Evolutionary conservation across 30 jellyfish, hydroid and myxozoan genomes (phyloP).

Genomic region (Hydra vulgaris): DNA sequence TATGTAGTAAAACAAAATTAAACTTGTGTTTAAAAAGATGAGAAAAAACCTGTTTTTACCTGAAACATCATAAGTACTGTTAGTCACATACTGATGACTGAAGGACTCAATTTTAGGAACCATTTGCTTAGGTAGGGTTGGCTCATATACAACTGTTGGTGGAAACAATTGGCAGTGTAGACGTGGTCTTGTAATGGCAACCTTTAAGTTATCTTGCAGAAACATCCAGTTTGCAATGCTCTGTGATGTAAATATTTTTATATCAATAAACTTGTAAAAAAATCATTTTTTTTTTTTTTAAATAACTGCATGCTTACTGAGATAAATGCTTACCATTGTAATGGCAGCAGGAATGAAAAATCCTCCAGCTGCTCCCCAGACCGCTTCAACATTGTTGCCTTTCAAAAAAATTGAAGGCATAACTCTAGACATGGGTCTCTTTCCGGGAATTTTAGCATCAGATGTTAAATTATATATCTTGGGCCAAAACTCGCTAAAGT

Average conservation of each 20-base stretch:
- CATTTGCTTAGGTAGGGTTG: constrained; percentile 76
- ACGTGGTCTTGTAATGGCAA: constrained; percentile 92
- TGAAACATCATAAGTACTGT: constrained; percentile 91
- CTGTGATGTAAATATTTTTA: constrained; percentile 25
- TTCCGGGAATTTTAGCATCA: constrained; percentile 81
- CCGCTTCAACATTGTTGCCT: constrained; percentile 63
- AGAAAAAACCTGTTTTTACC: constrained; percentile 38
- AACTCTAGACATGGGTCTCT: constrained; percentile 92
- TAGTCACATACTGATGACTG: constrained; percentile 76
- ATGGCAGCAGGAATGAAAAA: constrained; percentile 86
- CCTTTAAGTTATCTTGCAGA: constrained; percentile 77
- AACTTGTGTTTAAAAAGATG: neutral
- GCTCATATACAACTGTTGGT: constrained; percentile 95
- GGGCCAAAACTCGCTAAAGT: constrained; percentile 98
- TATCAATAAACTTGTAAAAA: neutral
- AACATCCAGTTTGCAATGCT: constrained; percentile 90
- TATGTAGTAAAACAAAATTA: neutral
- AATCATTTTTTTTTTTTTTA: neutral
- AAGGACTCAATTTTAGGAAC: constrained; percentile 60
- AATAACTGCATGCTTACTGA: neutral
- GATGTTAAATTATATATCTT: constrained; percentile 77
- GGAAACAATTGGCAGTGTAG: constrained; percentile 97
- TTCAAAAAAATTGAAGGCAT: constrained; percentile 72
- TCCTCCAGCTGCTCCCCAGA: constrained; percentile 99
- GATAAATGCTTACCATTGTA: constrained; percentile 45